Conservation (phyloP, 2,888 invertebrate species). For the Reticulitermes lucifugus region DNA sequence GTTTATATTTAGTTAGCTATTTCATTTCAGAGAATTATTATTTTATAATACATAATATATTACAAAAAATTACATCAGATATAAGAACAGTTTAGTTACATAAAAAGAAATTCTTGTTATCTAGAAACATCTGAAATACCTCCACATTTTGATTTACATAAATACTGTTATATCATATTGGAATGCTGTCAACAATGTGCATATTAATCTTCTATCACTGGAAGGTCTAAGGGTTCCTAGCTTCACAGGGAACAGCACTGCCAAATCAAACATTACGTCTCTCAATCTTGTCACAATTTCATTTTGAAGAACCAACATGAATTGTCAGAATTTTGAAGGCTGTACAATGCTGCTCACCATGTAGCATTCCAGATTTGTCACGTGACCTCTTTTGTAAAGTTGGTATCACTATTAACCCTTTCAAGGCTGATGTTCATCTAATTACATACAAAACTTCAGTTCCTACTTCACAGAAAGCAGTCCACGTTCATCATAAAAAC, state of each 20-base stretch:
- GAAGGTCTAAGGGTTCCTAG: not conserved
- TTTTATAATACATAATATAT: constrained; percentile 25
- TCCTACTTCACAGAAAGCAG: too few species aligned
- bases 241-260: not conserved
- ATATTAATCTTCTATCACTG: not conserved
- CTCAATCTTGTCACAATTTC: not conserved
- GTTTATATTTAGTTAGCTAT: not conserved
- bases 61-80: constrained; percentile 11
- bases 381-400: too few species aligned
- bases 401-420: too few species aligned
- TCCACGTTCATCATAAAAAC: too few species aligned
- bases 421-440: not conserved
- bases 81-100: constrained; percentile 9
- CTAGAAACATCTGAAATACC: constrained; percentile 15
- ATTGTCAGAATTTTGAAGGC: not conserved
- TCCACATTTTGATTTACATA: constrained; percentile 26
- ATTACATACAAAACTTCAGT: too few species aligned
- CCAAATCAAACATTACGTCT: not conserved
- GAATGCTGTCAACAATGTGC: constrained; percentile 1
- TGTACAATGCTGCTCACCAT: not conserved
- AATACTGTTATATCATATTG: not conserved
- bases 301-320: not conserved
- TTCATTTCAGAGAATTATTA: constrained; percentile 8
- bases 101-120: constrained; percentile 12
- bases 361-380: not conserved